Evolutionary conservation across 1,140 invertebrate species (phyloP), one percentile per base, ranked within the genome.

Genomic region (Octopus bimaculoides): DNA sequence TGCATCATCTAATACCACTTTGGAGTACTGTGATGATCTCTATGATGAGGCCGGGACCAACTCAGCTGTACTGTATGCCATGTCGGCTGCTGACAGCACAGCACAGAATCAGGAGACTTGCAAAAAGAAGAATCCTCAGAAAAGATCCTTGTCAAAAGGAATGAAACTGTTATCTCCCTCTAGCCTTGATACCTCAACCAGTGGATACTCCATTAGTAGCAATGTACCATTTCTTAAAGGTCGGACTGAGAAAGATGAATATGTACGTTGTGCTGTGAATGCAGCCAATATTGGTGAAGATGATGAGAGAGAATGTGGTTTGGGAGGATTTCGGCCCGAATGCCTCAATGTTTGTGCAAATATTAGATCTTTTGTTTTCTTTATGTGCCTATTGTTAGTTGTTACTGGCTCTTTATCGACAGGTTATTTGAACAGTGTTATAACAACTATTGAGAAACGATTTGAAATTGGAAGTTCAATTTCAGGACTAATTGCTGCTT

Each of bases 401-500:
- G 92, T 97, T 77, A 84, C 86, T 17, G 87, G 88, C 20, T 86
- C 88, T 7, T 78, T 91, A 73, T 87, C 88, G 17, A 88, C 89
- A 4, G 90, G 90, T 7, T 99, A 98, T 90, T 96, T 98, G 88
- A 97, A 97, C 54, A 97, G 95, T 90, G 96, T 98, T 87, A 97
- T 98, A 87, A 98, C 96, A 78, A 98, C 96, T 26, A 97, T 98
- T 85, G 97, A 98, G 91, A 97, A 97, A 90, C 93, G 97, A 80
- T 98, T 98, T 89, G 96, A 98, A 90, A 97, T 98, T 85, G 96
- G 96, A 71, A 97, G 96, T 88, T 95, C 95, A 87, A 93, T 96
- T 77, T 96, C 96, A 55, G 96, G 96, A 53, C 92, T 97, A 82
- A 95, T 98, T 80, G 96, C 96, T 56, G 97, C 95, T 83, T 96